A percentile compares a stretch with the other conserved stretches of the same genome.
These are phyloP conservation scores for Anarhynchus alexandrinus DNA, from an alignment of 2,113 vertebrate genomes.

Conservation along the genomic window DNA sequence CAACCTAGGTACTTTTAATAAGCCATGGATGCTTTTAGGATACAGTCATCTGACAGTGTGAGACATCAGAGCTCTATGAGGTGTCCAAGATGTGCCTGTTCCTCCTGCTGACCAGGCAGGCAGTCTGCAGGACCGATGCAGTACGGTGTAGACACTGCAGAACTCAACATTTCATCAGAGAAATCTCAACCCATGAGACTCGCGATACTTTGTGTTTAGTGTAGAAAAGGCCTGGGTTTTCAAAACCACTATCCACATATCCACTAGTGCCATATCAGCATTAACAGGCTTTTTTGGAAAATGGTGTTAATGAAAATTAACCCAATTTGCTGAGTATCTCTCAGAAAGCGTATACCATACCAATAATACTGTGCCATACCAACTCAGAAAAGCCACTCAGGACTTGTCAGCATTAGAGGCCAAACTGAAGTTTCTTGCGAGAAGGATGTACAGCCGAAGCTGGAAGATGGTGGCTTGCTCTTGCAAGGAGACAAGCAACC, in stretches of 20 bases:
- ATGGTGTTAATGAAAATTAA: background rate
- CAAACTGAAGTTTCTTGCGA: background rate
- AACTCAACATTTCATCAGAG: background rate
- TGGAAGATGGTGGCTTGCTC: background rate
- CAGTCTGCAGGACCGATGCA: background rate
- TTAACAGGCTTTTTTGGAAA: background rate
- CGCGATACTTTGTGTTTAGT: background rate
- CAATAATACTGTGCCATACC: background rate
- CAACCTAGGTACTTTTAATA: background rate
- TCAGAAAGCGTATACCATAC: fast-evolving
- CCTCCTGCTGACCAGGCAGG: background rate
- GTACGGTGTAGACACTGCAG: background rate
- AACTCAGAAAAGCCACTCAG: background rate
- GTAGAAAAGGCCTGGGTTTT: background rate
- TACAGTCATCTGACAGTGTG: background rate
- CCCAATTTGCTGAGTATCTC: background rate
- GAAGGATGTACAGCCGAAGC: background rate
- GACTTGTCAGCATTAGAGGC: background rate
- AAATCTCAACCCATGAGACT: background rate
- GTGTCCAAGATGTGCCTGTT: background rate
- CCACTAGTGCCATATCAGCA: background rate
- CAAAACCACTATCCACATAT: background rate
- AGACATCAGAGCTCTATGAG: background rate
- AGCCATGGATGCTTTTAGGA: background rate
- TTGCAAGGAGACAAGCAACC: background rate